A percentile compares a stretch with the other conserved stretches of the same genome.
Evolutionary conservation across 2,113 vertebrate species (phyloP).

Genomic region (Indicator indicator): DNA sequence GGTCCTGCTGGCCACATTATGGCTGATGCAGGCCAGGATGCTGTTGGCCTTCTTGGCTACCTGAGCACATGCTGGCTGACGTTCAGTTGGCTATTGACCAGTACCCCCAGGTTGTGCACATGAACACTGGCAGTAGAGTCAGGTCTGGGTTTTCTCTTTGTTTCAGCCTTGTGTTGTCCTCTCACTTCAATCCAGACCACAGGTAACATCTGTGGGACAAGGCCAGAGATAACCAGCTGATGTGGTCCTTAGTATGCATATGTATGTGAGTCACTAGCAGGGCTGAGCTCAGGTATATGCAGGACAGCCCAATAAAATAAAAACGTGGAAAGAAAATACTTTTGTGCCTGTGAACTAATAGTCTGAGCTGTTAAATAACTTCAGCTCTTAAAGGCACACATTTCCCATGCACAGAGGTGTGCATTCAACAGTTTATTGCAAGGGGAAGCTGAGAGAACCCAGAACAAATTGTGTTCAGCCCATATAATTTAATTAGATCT

Average conservation of each 20-base stretch:
- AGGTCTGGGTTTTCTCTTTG: background rate
- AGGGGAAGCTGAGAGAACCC: constrained; percentile 69
- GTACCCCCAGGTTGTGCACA: no score
- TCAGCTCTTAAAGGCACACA: constrained; percentile 46
- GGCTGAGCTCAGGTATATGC: constrained; percentile 18
- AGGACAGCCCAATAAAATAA: constrained; percentile 42
- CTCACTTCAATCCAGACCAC: background rate
- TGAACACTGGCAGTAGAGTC: rapidly evolving
- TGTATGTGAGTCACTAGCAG: background rate
- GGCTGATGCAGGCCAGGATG: no score
- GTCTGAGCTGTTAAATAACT: constrained; percentile 69
- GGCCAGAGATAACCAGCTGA: background rate
- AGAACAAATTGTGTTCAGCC: constrained; percentile 70
- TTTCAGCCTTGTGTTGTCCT: background rate
- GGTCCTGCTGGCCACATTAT: no score
- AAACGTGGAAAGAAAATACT: constrained; percentile 50
- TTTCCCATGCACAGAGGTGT: constrained; percentile 61
- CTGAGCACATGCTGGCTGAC: no score
- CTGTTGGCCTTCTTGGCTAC: no score
- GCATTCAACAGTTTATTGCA: constrained; percentile 64
- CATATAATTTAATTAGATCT: constrained; percentile 75
- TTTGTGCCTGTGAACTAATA: constrained; percentile 59
- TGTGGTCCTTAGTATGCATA: background rate
- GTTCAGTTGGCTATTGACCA: no score
- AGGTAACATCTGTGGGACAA: background rate